Evolutionary conservation across 1,140 invertebrate genomes (phyloP).

Genomic region (Araneus ventricosus): DNA sequence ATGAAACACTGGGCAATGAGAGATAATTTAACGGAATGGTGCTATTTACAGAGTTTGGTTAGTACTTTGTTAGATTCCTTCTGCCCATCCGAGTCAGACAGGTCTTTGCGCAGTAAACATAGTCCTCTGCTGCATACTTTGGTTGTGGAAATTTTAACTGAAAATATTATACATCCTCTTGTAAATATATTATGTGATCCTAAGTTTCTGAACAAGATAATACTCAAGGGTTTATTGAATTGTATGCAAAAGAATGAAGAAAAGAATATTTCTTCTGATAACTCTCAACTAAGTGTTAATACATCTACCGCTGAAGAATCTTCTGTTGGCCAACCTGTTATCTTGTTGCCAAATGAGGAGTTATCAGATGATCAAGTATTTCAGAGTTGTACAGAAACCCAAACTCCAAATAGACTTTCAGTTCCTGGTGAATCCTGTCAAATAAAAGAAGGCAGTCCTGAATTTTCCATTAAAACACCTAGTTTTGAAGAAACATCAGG

Average conservation of each 20-base stretch:
- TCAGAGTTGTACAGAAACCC: not conserved
- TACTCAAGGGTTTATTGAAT: constrained; percentile 46
- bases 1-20: constrained; percentile 76
- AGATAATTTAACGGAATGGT: constrained; percentile 74
- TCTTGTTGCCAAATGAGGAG: constrained; percentile 58
- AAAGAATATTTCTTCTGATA: not conserved
- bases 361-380: constrained; percentile 5
- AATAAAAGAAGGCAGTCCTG: not conserved
- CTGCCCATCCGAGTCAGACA: constrained; percentile 76
- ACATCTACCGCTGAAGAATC: not conserved
- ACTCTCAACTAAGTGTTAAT: too few relatives aligned
- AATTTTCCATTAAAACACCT: not conserved
- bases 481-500: not conserved
- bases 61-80: constrained; percentile 77
- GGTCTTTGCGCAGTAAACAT: constrained; percentile 59
- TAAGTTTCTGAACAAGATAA: constrained; percentile 75
- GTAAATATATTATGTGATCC: constrained; percentile 77
- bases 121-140: constrained; percentile 70
- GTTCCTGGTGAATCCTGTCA: not conserved
- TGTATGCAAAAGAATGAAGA: not conserved
- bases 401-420: not conserved
- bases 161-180: constrained; percentile 77
- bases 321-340: constrained; percentile 25
- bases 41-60: constrained; percentile 76
- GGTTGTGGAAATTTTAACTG: constrained; percentile 77